These are phyloP conservation scores for Piezodorus guildinii DNA, from an alignment of 1,140 invertebrate genomes.

Conservation along the genomic window DNA sequence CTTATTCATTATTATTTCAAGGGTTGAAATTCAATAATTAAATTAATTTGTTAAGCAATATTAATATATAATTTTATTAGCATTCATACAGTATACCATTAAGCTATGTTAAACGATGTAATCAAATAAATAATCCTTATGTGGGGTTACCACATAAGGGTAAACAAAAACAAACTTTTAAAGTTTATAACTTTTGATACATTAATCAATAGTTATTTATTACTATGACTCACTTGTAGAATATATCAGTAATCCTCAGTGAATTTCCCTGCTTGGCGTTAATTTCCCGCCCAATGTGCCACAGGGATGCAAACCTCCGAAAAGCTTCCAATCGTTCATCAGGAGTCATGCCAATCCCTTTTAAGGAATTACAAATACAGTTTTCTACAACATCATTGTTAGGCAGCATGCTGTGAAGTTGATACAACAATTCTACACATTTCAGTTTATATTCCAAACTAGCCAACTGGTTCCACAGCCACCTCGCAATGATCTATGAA, in stretches of 20 bases:
- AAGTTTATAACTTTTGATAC: too few relatives aligned
- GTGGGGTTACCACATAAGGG: too few relatives aligned
- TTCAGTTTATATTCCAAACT: slow-evolving; percentile 46
- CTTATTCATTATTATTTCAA: too few relatives aligned
- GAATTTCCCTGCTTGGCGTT: slow-evolving; percentile 28
- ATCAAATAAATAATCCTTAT: too few relatives aligned
- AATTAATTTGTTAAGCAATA: too few relatives aligned
- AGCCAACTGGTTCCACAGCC: slow-evolving; percentile 55
- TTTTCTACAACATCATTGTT: slow-evolving; percentile 49
- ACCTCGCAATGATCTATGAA: slow-evolving; percentile 49
- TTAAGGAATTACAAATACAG: slow-evolving; percentile 47
- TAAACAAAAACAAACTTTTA: too few relatives aligned
- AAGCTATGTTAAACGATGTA: too few relatives aligned
- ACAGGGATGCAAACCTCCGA: slow-evolving; percentile 62
- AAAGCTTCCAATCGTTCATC: slow-evolving; percentile 44
- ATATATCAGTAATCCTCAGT: slow-evolving; percentile 29
- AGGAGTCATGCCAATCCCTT: slow-evolving; percentile 27
- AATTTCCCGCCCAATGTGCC: slow-evolving; percentile 65
- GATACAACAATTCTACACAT: slow-evolving; percentile 55
- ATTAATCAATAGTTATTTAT: too few relatives aligned
- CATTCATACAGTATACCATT: too few relatives aligned
- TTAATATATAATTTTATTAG: too few relatives aligned
- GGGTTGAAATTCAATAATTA: too few relatives aligned
- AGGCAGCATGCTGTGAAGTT: slow-evolving; percentile 47
- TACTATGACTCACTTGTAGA: slow-evolving; percentile 28